A percentile compares a stretch with the other conserved stretches of the same genome.
phyloP scores from a whole-genome alignment of 2,113 vertebrate species.

The Megaptera novaeangliae region DNA sequence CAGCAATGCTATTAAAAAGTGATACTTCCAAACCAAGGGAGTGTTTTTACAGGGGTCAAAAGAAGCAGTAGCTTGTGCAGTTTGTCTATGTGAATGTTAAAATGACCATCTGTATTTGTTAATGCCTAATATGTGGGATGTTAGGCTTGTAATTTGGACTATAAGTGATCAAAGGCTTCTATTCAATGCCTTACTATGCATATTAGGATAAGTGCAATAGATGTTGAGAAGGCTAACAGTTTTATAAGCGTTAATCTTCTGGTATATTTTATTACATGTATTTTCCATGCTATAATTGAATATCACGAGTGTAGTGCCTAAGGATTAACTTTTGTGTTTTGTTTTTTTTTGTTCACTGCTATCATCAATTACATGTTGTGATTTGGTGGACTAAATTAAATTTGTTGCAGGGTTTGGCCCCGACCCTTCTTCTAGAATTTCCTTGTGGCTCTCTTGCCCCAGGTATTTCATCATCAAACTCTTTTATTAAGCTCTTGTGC shows the following conservation, averaged over 20 bases:
- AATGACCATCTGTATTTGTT: background rate
- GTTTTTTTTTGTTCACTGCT: background rate
- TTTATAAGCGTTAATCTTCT: constrained; percentile 27
- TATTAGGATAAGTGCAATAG: background rate
- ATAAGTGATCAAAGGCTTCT: background rate
- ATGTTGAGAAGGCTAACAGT: background rate
- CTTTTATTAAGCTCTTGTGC: background rate
- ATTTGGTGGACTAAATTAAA: constrained; percentile 39
- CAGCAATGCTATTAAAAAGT: background rate
- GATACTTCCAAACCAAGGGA: background rate
- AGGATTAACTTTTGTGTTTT: background rate
- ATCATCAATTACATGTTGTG: constrained; percentile 26
- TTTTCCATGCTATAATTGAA: constrained; percentile 40
- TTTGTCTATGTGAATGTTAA: background rate
- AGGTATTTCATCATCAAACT: constrained; percentile 20
- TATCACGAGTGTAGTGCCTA: background rate
- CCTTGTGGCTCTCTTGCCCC: constrained; percentile 15
- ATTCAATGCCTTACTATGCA: background rate
- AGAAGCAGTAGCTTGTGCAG: background rate
- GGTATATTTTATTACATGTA: constrained; percentile 36
- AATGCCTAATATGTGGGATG: background rate
- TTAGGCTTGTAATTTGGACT: background rate
- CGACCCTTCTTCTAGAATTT: constrained; percentile 23
- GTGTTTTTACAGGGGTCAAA: background rate
- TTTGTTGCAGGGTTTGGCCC: constrained; percentile 41